A percentile compares a stretch with the other conserved stretches of the same genome.
Evolutionary conservation across 2,113 vertebrate species (phyloP).

Genomic region (Takifugu flavidus): DNA sequence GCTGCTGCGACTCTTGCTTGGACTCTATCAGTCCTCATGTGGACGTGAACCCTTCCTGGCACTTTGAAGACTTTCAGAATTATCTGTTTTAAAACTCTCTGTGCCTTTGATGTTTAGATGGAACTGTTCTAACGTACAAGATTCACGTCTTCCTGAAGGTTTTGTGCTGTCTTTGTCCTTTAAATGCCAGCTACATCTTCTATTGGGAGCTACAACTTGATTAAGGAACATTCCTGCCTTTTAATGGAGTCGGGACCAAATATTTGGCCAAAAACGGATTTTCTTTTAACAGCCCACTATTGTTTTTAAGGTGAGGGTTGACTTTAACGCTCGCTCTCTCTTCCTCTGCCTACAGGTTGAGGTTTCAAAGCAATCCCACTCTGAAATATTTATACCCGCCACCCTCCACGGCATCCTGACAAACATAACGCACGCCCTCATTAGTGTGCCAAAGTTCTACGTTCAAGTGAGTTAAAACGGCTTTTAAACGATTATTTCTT

Average conservation of each 20-base stretch:
- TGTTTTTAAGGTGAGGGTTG: too few species aligned
- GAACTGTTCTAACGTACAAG: too few species aligned
- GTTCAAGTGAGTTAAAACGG: conserved; percentile 82
- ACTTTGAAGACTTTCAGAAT: too few species aligned
- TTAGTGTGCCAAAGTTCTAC: conserved; percentile 95
- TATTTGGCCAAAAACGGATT: too few species aligned
- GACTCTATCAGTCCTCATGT: not conserved
- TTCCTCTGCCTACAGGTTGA: conserved; percentile 78
- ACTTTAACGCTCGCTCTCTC: conserved; percentile 3
- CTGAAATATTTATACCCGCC: conserved; percentile 96
- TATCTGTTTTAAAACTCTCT: not conserved
- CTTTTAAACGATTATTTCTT: conserved; percentile 6
- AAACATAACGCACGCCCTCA: conserved; percentile 90
- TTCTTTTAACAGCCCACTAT: too few species aligned
- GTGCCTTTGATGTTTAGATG: not conserved
- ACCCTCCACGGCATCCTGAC: conserved; percentile 87
- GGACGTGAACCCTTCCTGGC: not conserved
- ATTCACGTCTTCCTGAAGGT: too few species aligned
- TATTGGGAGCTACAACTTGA: too few species aligned
- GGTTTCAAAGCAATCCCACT: conserved; percentile 88
- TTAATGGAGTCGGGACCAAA: too few species aligned
- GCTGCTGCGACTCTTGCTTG: not conserved
- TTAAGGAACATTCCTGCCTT: too few species aligned
- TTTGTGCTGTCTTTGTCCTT: too few species aligned
- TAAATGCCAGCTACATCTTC: too few species aligned